Evolutionary conservation across 2,888 invertebrate species (phyloP), one percentile per base, ranked within the genome.

Genomic region (Nebria brevicollis): DNA sequence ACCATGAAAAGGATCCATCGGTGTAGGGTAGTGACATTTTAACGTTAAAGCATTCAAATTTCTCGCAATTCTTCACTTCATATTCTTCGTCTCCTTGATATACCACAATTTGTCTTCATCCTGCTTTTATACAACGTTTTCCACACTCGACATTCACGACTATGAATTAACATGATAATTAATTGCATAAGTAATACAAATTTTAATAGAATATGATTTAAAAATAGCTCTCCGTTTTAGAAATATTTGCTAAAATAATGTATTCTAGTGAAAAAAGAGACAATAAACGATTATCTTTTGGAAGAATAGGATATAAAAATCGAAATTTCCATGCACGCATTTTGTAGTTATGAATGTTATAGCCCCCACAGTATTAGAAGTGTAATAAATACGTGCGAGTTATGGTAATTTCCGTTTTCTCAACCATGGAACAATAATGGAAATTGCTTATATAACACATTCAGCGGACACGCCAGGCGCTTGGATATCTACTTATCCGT

Each of bases 341-440:
- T 25, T 20, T 66, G 66, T 11, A 34, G 34, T 34, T 34, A 5
- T 5, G 34, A 8, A 13, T 25, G 10, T 66, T 66, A 66, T 66
- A 11, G 66, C 66, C 25, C 25, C 34, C 34, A 34, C 34, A 34
- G 34, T 34, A 25, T 25, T 25, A 66, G 66, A 70, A 15, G 70
- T 70, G 20, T 26, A 11, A 70, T 70, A 70, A 70, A 70, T 70
- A 25, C 70, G 5, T 8, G 5, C 26, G 70, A 15, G 34, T 70
- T 15, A 70, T 34, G 26, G 70, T 70, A 70, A 70, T 70, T 25
- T 70, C 70, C 70, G 70, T 70, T 70, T 70, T 25, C 25, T 34
- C 5, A 70, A 25, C 34, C 70, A 70, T 26, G 34, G 25, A 11
- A 70, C 70, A 70, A 34, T 54, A 54, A 54, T 13, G 13, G 54